Conservation (phyloP, 2,797 vertebrate species). For the Fundulus diaphanus region DNA sequence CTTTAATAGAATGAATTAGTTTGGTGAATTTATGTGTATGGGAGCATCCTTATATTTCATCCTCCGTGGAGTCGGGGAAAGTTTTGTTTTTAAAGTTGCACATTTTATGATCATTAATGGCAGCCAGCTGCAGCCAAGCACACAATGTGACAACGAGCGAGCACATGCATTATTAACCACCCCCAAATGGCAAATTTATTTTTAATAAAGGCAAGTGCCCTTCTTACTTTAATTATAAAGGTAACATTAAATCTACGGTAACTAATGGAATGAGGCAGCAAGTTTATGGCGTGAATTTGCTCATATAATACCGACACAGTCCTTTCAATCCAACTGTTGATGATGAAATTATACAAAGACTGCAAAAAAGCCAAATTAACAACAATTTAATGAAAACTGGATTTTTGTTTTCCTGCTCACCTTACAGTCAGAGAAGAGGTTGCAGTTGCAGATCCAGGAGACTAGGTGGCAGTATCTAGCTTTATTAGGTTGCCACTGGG, state of each 20-base stretch:
- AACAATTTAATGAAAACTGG: too few species aligned
- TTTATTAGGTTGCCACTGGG: constrained; percentile 33
- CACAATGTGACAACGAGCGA: background rate
- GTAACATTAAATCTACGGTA: background rate
- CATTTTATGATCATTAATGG: too few species aligned
- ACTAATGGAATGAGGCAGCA: too few species aligned
- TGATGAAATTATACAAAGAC: too few species aligned
- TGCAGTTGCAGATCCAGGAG: constrained; percentile 21
- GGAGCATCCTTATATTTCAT: background rate
- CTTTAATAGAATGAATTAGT: background rate
- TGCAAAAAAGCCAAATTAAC: too few species aligned
- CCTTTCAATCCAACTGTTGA: too few species aligned
- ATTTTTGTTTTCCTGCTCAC: background rate
- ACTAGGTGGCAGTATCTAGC: constrained; percentile 58
- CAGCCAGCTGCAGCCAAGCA: background rate
- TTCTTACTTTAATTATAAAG: background rate
- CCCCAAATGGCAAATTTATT: background rate
- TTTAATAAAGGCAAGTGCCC: background rate
- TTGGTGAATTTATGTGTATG: background rate
- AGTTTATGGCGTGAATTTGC: too few species aligned
- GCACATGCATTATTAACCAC: background rate
- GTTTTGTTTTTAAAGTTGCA: too few species aligned
- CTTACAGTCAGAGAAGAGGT: constrained; percentile 8
- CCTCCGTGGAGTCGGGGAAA: background rate
- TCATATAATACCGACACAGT: too few species aligned